phyloP scores from a whole-genome alignment of 2,113 vertebrate species.

The Anguilla japonica region DNA sequence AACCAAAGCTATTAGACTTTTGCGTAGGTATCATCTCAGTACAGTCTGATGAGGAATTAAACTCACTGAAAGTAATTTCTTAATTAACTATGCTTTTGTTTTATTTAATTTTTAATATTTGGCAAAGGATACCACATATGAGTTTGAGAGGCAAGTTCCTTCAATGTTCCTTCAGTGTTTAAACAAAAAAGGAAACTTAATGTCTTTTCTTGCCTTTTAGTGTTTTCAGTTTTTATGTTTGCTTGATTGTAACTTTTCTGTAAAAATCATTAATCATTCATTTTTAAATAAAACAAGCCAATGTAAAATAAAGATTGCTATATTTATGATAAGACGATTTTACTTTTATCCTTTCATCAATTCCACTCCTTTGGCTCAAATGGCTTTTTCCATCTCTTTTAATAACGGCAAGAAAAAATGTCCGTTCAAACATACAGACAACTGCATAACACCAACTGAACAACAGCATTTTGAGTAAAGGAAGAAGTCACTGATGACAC shows the following conservation, averaged over 20 bases:
- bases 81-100: neutral
- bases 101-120: conserved; percentile 20
- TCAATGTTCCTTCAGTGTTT: conserved; percentile 23
- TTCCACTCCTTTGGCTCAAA: neutral
- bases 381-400: neutral
- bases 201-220: conserved; percentile 22
- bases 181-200: conserved; percentile 4
- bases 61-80: conserved; percentile 3
- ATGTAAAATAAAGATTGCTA: conserved; percentile 50
- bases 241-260: conserved; percentile 45
- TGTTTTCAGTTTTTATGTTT: conserved; percentile 25
- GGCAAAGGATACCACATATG: conserved; percentile 19
- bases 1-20: conserved; percentile 20
- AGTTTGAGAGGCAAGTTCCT: conserved; percentile 28
- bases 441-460: neutral
- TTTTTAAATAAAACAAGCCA: conserved; percentile 45
- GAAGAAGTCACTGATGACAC: neutral
- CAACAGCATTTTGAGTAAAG: neutral
- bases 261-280: conserved; percentile 29
- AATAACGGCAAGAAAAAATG: neutral
- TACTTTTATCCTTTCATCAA: conserved; percentile 10
- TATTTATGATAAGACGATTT: conserved; percentile 50
- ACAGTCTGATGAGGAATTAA: conserved; percentile 15
- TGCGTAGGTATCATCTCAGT: neutral
- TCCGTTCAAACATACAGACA: neutral